phyloP scores from a whole-genome alignment of 2,797 vertebrate genomes.

The Bradypus variegatus region DNA sequence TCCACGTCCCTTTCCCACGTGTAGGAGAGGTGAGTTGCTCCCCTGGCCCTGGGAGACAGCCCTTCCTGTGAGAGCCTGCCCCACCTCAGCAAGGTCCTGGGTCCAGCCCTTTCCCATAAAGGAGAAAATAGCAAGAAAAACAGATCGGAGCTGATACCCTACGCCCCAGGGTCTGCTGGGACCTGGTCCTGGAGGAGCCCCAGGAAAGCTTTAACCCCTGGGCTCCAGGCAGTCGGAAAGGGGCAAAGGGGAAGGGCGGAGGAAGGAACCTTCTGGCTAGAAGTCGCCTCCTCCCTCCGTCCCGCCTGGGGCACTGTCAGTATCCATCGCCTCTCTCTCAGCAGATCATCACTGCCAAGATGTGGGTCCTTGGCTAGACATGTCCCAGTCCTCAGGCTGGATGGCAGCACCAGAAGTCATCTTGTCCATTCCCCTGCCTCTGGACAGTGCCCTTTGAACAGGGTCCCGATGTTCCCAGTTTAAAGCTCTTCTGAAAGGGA shows the following conservation, averaged over 20 bases:
- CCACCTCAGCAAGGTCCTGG: constrained; percentile 35
- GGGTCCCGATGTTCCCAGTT: background rate
- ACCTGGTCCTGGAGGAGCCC: constrained; percentile 36
- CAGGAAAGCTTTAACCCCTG: constrained; percentile 31
- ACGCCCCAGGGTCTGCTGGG: constrained; percentile 38
- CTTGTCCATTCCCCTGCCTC: background rate
- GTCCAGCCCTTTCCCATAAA: constrained; percentile 52
- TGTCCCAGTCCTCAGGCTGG: background rate
- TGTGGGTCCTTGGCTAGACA: background rate
- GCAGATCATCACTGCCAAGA: background rate
- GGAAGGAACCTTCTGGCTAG: background rate
- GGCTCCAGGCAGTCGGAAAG: background rate
- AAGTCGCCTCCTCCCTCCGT: background rate
- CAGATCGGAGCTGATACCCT: constrained; percentile 64
- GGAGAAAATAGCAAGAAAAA: constrained; percentile 70
- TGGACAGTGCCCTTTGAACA: background rate
- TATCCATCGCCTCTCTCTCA: background rate
- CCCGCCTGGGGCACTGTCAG: background rate
- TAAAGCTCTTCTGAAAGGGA: background rate
- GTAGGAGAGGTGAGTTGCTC: background rate
- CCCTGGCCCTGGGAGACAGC: background rate
- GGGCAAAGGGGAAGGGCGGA: too few species aligned
- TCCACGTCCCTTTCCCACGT: background rate
- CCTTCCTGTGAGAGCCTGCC: constrained; percentile 40
- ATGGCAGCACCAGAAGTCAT: background rate